Evolutionary conservation across 2,113 vertebrate genomes (phyloP), one percentile per base, ranked within the genome.

Genomic region (Coreoperca whiteheadi): DNA sequence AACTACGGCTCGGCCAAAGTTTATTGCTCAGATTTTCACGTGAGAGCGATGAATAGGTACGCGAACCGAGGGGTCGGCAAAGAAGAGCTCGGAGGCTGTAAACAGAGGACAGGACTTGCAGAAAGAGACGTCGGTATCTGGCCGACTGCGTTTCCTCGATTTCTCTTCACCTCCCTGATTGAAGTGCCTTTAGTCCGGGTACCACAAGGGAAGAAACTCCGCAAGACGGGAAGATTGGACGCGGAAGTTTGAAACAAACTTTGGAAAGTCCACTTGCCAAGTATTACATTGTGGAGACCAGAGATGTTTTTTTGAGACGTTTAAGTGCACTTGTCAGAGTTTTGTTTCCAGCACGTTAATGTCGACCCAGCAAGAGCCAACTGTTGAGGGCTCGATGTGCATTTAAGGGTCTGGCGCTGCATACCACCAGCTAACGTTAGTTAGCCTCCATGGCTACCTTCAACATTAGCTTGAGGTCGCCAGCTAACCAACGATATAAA

Each of bases 181-280:
- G 72, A 87, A 94, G 94, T 84, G 85, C 86, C 79, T 86, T 65
- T 56, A 79, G 88, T 90, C 85, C 84, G 88, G 93, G 89, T 88
- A 87, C 84, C 79, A 83, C 82, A 79, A 87, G 80, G 84, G 84
- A 92, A 90, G 89, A 91, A 76, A 84, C 91, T 89, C 89, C 71
- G 79, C 81, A 87, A 77, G 86, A 92, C 88, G 79, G 63, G 66
- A 81, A 86, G 76, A 85, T 68, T 81, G 90, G 91, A 94, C 85
- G 56, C 94, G 94, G 94, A 95, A 94, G 94, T 94, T 89, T 91
- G 85, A 71, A 89, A 79, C 85, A 74, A 83, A 84, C 74, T 87
- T 30, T 66, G 61, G 57, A 61, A 51, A 74, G 73, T 72, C 56
- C 20, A 18, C 41, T n/a, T 83, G 54, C 74, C 79, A 53, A 83